Base-by-base conservation (phyloP, 2,888 invertebrate genomes). In the Reticulitermes lucifugus region DNA sequence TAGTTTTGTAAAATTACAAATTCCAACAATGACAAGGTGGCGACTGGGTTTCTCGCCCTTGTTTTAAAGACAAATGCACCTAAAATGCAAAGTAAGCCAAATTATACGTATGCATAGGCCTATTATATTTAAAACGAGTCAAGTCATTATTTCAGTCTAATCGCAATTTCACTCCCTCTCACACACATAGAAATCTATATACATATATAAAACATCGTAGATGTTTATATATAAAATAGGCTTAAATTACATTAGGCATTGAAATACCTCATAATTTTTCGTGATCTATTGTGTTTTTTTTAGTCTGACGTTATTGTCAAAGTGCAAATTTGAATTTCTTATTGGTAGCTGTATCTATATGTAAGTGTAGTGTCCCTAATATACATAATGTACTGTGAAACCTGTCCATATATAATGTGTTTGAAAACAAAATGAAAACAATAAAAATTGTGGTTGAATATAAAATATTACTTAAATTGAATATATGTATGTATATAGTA, bases 401-500 rank as follows among this genome's bases (percentile, higher is more conserved):
- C 84, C 84, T 84, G 84, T 84, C 86, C 84, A 86, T 83, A 86
- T 84, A 85, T 83, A 55, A 85, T 91, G 91, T 91, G 91, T 91
- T 91, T 91, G 90, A 90, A 90, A 90, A 90, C 90, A 90, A 90
- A 91, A 90, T 43, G 83, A 85, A 85, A 85, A 71, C 46, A 85
- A 86, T 84, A 86, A 85, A 91, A 90, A 91, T 90, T 91, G 91
- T 91, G 91, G 91, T 91, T 91, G 91, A 91, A 90, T 91, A 91
- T 90, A 90, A 90, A 35, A 73, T 2, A 41, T n/a, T 21, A 46
- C 9, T 0, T 77, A 46, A 29, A 46, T 77, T 77, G 77, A 77
- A 21, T 77, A 35, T 35, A 35, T 35, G 2, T 4, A 35, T 0
- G 35, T 35, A 35, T 35, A 46, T 46, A 77, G 43, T 77, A 77